Conservation (phyloP, 2,888 invertebrate genomes). For the Ectemnius cavifrons region DNA sequence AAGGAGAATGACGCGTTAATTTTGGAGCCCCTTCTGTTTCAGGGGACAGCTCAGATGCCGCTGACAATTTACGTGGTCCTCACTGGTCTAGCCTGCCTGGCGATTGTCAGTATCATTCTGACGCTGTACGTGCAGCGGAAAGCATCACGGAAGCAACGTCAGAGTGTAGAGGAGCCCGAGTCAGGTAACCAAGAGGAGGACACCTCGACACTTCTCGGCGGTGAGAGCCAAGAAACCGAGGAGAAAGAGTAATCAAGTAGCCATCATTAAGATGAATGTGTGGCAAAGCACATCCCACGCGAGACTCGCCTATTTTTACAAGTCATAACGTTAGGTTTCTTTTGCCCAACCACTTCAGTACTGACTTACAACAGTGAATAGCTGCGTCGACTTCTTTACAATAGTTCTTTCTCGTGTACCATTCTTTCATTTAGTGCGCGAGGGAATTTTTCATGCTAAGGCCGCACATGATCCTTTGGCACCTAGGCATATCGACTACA, state of each 20-base stretch:
- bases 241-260: slow-evolving; percentile 63
- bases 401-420: not conserved
- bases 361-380: not conserved
- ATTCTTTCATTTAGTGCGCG: not conserved
- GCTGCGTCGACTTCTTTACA: too few relatives aligned
- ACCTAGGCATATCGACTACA: too few relatives aligned
- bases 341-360: not conserved
- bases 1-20: too few relatives aligned
- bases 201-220: slow-evolving; percentile 66
- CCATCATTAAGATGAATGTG: slow-evolving; percentile 14
- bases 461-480: too few relatives aligned
- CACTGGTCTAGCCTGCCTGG: slow-evolving; percentile 45
- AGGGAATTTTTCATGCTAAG: too few relatives aligned
- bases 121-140: slow-evolving; percentile 61
- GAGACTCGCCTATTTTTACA: slow-evolving; percentile 62
- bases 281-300: slow-evolving; percentile 38
- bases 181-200: slow-evolving; percentile 65
- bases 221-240: slow-evolving; percentile 63
- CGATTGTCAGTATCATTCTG: slow-evolving; percentile 48
- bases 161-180: slow-evolving; percentile 64
- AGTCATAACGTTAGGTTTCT: slow-evolving; percentile 18
- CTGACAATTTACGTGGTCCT: slow-evolving; percentile 51
- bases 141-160: slow-evolving; percentile 54
- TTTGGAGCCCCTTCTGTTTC: not conserved
- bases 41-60: slow-evolving; percentile 49